These are phyloP conservation scores for Probosciger aterrimus DNA, from an alignment of 2,113 vertebrate species.

Conservation along the genomic window DNA sequence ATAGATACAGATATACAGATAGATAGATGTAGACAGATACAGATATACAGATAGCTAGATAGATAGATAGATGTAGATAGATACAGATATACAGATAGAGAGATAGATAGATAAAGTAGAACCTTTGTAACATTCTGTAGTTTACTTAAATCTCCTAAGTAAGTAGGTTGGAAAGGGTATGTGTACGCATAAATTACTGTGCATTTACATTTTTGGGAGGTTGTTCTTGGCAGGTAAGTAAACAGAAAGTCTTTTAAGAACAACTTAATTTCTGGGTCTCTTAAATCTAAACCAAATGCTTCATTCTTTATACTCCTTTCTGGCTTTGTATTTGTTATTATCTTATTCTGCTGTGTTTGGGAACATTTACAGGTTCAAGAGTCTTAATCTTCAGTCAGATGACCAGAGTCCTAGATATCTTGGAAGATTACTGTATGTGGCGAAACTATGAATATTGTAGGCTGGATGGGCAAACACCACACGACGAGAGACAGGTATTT, in stretches of 20 bases:
- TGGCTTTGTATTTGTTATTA: not conserved
- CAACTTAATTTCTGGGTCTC: not conserved
- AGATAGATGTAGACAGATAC: too few species aligned
- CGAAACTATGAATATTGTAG: conserved; percentile 93
- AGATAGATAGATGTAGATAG: too few species aligned
- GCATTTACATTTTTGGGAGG: not conserved
- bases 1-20: too few species aligned
- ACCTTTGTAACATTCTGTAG: not conserved
- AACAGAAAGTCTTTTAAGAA: not conserved
- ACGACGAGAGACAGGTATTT: conserved; percentile 93
- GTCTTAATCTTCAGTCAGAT: conserved; percentile 98
- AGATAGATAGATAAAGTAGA: not conserved
- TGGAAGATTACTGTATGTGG: conserved; percentile 99
- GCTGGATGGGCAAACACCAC: conserved; percentile 94
- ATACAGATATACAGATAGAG: too few species aligned
- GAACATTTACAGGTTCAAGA: conserved; percentile 80
- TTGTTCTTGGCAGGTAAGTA: not conserved
- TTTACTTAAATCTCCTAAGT: not conserved
- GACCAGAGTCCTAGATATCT: conserved; percentile 95
- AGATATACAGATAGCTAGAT: too few species aligned
- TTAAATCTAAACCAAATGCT: not conserved
- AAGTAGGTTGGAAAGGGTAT: not conserved
- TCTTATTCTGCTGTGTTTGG: not conserved
- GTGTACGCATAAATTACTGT: not conserved
- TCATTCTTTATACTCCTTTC: not conserved